Evolutionary conservation across 37 sponge, comb jelly and placozoan species (phyloP).

Genomic region (Ephydatia muelleri): DNA sequence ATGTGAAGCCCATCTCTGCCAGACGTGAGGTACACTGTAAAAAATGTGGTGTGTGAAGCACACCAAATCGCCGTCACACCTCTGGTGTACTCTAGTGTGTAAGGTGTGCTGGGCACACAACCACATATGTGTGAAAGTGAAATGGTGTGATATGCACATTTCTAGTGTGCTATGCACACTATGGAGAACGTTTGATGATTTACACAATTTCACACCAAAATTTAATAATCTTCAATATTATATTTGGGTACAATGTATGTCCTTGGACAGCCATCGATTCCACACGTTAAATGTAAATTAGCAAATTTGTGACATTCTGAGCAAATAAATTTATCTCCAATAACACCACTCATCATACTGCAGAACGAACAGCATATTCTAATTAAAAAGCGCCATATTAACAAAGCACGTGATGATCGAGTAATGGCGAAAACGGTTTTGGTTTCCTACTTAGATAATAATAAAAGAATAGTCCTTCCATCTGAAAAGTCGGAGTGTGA

Average conservation of each 20-base stretch:
- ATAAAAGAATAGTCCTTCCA: not conserved
- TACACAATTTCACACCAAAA: no score
- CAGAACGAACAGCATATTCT: not conserved
- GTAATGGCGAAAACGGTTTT: not conserved
- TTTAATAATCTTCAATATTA: not conserved
- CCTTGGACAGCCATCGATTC: slow-evolving; percentile 31
- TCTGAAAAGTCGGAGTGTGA: not conserved
- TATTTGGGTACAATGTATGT: not conserved
- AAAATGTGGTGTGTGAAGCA: no score
- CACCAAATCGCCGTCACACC: no score
- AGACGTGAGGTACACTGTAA: no score
- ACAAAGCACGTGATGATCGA: not conserved
- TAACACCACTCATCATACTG: not conserved
- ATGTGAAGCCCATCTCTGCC: no score
- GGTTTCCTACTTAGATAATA: slow-evolving; percentile 1
- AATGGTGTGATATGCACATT: no score
- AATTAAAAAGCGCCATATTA: slow-evolving; percentile 1
- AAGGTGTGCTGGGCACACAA: no score
- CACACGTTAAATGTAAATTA: slow-evolving; percentile 26
- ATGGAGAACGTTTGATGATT: no score
- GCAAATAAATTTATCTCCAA: not conserved
- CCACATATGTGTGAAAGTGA: no score
- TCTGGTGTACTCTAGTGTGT: no score
- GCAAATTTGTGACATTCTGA: not conserved
- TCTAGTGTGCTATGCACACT: no score